Percentiles rank a stretch among this genome's conserved stretches.
Conservation (phyloP, 1,140 invertebrate genomes). For the Carposina sasakii region DNA sequence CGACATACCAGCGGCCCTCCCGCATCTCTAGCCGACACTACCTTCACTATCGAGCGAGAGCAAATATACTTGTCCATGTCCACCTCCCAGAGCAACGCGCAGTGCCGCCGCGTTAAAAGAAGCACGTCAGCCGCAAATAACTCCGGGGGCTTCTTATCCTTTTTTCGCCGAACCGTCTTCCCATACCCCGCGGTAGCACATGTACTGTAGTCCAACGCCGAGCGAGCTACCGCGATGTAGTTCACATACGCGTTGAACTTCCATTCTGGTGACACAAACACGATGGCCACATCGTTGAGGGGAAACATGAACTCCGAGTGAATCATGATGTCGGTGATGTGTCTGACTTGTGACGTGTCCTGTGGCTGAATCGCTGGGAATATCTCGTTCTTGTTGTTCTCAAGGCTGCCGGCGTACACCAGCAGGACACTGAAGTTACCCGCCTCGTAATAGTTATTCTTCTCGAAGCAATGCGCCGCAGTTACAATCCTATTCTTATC, state of each 20-base stretch:
- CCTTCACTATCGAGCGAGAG: conserved; percentile 33
- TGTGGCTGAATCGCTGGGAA: background rate
- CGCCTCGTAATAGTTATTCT: conserved; percentile 11
- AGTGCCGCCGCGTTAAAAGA: conserved; percentile 30
- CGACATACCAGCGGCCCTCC: conserved; percentile 46
- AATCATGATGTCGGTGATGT: conserved; percentile 25
- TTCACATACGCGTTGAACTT: conserved; percentile 28
- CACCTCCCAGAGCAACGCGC: conserved; percentile 43
- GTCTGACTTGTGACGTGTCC: conserved; percentile 34
- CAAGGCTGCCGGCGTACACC: conserved; percentile 12
- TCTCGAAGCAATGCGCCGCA: conserved; percentile 26
- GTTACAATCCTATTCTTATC: conserved; percentile 9
- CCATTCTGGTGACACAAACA: conserved; percentile 26
- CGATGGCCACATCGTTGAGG: conserved; percentile 40
- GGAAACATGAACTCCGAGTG: conserved; percentile 42
- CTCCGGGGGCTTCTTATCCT: conserved; percentile 19
- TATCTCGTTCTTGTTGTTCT: background rate
- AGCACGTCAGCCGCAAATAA: conserved; percentile 35
- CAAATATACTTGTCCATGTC: conserved; percentile 51
- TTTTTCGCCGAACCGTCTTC: conserved; percentile 13
- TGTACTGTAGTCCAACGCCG: conserved; percentile 28
- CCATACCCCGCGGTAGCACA: conserved; percentile 44
- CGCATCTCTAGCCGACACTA: conserved; percentile 46
- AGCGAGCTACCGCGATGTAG: conserved; percentile 28
- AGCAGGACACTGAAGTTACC: conserved; percentile 1